Evolutionary conservation across 2,888 invertebrate species (phyloP).

Genomic region (Lypha dubia): DNA sequence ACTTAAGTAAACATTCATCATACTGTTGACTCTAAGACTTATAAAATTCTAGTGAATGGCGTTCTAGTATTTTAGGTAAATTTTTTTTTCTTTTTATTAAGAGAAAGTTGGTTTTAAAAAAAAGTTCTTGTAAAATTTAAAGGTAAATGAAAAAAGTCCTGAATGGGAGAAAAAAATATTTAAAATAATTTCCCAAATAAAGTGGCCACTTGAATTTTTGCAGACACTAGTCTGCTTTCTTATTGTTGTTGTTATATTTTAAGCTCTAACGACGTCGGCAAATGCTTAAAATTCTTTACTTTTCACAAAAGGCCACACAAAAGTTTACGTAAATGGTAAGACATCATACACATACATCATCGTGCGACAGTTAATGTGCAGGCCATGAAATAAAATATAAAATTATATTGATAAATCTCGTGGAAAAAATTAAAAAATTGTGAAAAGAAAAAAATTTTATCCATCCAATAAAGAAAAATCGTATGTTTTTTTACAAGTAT

Average conservation of each 20-base stretch:
- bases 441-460: conserved; percentile 33
- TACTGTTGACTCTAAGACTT: conserved; percentile 15
- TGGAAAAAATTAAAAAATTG: conserved; percentile 18
- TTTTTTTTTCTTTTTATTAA: conserved; percentile 30
- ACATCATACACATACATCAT: not conserved
- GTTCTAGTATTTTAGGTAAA: conserved; percentile 41
- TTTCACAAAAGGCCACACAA: conserved; percentile 22
- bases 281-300: conserved; percentile 31
- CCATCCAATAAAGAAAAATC: conserved; percentile 1
- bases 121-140: conserved; percentile 30
- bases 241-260: conserved; percentile 1
- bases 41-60: conserved; percentile 7
- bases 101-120: not conserved
- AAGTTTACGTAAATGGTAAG: conserved; percentile 10
- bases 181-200: conserved; percentile 61
- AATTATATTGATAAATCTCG: conserved; percentile 42
- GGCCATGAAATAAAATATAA: conserved; percentile 53
- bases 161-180: conserved; percentile 38
- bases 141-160: conserved; percentile 33
- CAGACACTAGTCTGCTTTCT: conserved; percentile 11
- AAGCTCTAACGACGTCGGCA: conserved; percentile 23
- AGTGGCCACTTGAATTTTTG: conserved; percentile 56
- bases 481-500: conserved; percentile 22
- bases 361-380: conserved; percentile 44
- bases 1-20: not conserved